Conservation (phyloP, 2,113 vertebrate genomes). For the Pachycephala philippinensis region DNA sequence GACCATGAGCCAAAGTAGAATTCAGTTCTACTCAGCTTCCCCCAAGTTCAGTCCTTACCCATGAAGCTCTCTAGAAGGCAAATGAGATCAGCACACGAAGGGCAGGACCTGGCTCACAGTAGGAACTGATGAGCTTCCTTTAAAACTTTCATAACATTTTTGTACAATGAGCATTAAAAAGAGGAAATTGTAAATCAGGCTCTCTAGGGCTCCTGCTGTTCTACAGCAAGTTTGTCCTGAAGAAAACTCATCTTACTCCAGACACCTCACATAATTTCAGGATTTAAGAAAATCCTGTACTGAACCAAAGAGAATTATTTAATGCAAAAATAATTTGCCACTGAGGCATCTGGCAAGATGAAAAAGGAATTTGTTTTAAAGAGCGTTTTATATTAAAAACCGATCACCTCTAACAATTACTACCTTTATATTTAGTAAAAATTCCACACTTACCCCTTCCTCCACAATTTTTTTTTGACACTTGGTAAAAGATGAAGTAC, state of each 20-base stretch:
- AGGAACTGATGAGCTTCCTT: constrained; percentile 33
- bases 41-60: not conserved
- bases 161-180: constrained; percentile 37
- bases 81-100: constrained; percentile 16
- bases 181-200: constrained; percentile 50
- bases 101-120: constrained; percentile 18
- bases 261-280: not conserved
- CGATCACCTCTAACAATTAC: constrained; percentile 19
- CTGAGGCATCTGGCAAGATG: constrained; percentile 29
- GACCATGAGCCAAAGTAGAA: not conserved
- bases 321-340: constrained; percentile 28
- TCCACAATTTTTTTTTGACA: constrained; percentile 39
- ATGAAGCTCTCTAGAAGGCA: not conserved
- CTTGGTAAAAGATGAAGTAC: constrained; percentile 58
- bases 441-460: constrained; percentile 25
- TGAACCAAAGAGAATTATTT: constrained; percentile 7
- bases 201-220: constrained; percentile 21
- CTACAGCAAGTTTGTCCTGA: not conserved
- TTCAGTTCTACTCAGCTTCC: not conserved
- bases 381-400: not conserved
- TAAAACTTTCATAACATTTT: constrained; percentile 36
- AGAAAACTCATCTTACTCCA: constrained; percentile 28
- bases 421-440: constrained; percentile 11
- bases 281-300: constrained; percentile 24
- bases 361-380: constrained; percentile 29